Evolutionary conservation across 2,113 vertebrate species (phyloP), one percentile per base, ranked within the genome.

Genomic region (Sinocyclocheilus grahami): DNA sequence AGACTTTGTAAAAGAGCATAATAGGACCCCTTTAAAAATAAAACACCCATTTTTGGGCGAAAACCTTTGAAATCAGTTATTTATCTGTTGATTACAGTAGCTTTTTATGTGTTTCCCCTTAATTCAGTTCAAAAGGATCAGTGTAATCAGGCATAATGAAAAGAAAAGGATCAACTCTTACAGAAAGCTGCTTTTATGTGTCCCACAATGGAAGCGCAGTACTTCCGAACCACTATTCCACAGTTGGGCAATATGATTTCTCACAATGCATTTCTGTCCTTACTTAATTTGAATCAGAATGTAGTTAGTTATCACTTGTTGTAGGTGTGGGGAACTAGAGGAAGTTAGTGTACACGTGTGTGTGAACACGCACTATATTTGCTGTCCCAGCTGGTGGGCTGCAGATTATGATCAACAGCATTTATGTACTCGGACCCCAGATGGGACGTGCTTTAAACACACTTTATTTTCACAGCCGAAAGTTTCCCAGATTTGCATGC

Each of bases 401-500:
- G 60, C 81, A 82, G 78, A 77, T 75, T 62, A 82, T 51, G 39
- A 86, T 79, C 87, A 24, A 75, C 82, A 84, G 82, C 51, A 51
- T 77, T 82, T 82, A 65, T 84, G 63, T 87, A 80, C 87, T 65
- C 75, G 78, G 67, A 60, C 83, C 39, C 86, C 92, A 93, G 90
- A 90, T 93, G 90, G 90, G 86, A 90, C 86, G 80, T 62, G 71
- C 85, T 91, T 90, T 86, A 90, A 92, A 90, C 85, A 86, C 30
- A 85, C 87, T 88, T 89, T 75, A 85, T 53, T 88, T 89, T 85
- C 75, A 69, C 75, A 55, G 83, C 89, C 87, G 88, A 92, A 91
- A 89, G 88, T 89, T 88, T 88, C 72, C 48, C 81, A 88, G 80
- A 92, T 94, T 93, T 93, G 87, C 92, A 93, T 92, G 85, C 88